Base-by-base conservation (phyloP, 2,113 vertebrate species). In the Seriola aureovittata region DNA sequence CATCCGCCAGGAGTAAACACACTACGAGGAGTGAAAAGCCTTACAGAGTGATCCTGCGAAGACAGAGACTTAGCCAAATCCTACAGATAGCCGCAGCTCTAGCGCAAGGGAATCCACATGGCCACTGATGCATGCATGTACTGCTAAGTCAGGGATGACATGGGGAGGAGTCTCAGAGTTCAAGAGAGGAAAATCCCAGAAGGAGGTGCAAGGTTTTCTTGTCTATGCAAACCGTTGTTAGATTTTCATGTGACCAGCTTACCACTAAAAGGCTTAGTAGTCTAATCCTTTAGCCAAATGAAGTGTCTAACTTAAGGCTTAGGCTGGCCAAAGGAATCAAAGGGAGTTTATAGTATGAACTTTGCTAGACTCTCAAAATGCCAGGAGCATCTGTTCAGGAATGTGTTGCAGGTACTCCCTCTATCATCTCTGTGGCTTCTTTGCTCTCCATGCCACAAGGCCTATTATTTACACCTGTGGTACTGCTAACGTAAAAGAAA, bases 271-370 rank as follows among this genome's bases (percentile, higher is more conserved):
- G 89, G 92, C 87, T 95, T 94, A 93, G 60, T 2, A 14, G 80
- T 83, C 86, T 94, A 94, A 95, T 94, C 91, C 93, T 85, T 87
- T 65, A 85, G 85, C 89, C 90, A 92, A 91, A 93, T 89, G 88
- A 92, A 89, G 91, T 82, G 88, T 89, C 90, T 90, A 86, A 92
- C 82, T 75, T 84, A 8, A 89, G 73, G 73, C 84, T 87, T 70
- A 86, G 81, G 71, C 85, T 65, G 65, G 75, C 69, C 76, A 54
- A 23, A 75, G 72, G 86, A 91, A 91, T 92, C 87, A 90, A 85
- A 88, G 72, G 44, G 69, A 68, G 58, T 62, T 80, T 36, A 46
- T 29, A 73, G 71, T 68, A 36, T 70, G 75, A 59, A 57, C 40
- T 34, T 32, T 44, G 67, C 1, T 8, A 3, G 71, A 75, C 67